Conservation (phyloP, 1,140 invertebrate species). For the Drosophila trapezifrons region DNA sequence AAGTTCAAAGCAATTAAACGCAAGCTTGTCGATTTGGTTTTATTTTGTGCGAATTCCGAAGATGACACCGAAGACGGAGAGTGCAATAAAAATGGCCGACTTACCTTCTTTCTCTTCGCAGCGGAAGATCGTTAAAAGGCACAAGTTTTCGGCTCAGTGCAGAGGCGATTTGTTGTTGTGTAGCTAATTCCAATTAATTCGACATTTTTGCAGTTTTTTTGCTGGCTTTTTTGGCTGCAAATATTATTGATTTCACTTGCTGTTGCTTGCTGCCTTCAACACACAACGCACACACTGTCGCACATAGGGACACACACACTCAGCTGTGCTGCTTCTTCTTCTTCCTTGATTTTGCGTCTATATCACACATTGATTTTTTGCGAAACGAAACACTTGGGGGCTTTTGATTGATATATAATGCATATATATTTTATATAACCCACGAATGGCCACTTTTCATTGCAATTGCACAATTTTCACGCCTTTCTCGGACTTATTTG, state of each 20-base stretch:
- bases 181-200: constrained; percentile 47
- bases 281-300: constrained; percentile 30
- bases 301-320: constrained; percentile 39
- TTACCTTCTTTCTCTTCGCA: constrained; percentile 61
- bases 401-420: constrained; percentile 21
- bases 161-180: constrained; percentile 12
- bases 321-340: constrained; percentile 65
- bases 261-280: constrained; percentile 43
- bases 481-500: constrained; percentile 30
- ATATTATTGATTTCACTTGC: constrained; percentile 67
- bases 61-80: constrained; percentile 25
- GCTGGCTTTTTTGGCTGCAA: constrained; percentile 35
- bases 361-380: constrained; percentile 71
- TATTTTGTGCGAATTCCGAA: constrained; percentile 14
- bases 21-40: constrained; percentile 24
- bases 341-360: constrained; percentile 44
- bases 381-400: constrained; percentile 23
- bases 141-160: constrained; percentile 31
- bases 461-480: constrained; percentile 28
- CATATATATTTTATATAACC: constrained; percentile 43
- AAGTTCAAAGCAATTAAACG: constrained; percentile 63
- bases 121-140: constrained; percentile 43
- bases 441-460: constrained; percentile 27
- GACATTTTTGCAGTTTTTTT: constrained; percentile 71
- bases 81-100: constrained; percentile 74